These are phyloP conservation scores for Champsocephalus gunnari DNA, from an alignment of 2,797 vertebrate genomes.

Conservation along the genomic window DNA sequence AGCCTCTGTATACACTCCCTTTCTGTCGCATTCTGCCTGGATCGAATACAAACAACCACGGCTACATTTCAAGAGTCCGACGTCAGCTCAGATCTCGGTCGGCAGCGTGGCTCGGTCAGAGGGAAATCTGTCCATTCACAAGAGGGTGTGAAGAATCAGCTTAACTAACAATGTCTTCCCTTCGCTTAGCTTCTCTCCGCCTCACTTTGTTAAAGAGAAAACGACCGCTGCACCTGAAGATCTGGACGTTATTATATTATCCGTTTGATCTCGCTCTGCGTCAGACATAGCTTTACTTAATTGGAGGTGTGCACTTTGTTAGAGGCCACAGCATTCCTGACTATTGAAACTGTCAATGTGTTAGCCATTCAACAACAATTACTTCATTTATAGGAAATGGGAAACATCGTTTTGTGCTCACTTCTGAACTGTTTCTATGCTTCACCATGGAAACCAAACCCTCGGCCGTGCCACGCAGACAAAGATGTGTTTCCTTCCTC, in stretches of 20 bases:
- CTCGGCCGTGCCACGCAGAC: background rate
- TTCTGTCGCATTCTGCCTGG: constrained; percentile 69
- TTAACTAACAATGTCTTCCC: constrained; percentile 40
- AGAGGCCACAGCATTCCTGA: constrained; percentile 47
- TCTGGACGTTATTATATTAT: constrained; percentile 58
- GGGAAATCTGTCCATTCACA: constrained; percentile 58
- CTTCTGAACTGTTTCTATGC: constrained; percentile 30
- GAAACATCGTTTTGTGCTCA: constrained; percentile 32
- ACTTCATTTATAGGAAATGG: constrained; percentile 38
- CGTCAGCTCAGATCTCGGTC: constrained; percentile 68
- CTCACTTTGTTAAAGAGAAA: constrained; percentile 9
- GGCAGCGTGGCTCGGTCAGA: constrained; percentile 61
- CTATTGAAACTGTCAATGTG: constrained; percentile 57
- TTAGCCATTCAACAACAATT: constrained; percentile 54
- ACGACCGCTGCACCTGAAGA: constrained; percentile 53
- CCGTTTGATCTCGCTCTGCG: constrained; percentile 53
- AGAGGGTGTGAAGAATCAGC: constrained; percentile 44
- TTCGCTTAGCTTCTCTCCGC: constrained; percentile 12
- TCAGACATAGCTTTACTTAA: constrained; percentile 47
- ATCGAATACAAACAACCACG: constrained; percentile 69
- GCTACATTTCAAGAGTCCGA: constrained; percentile 65
- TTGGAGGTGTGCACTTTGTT: constrained; percentile 54
- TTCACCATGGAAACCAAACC: constrained; percentile 28
- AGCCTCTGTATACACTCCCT: constrained; percentile 66
- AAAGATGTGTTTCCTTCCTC: background rate